Percentiles rank a stretch among this genome's conserved stretches.
Conservation (phyloP, 2,888 invertebrate species). For the Subacronicta megacephala region DNA sequence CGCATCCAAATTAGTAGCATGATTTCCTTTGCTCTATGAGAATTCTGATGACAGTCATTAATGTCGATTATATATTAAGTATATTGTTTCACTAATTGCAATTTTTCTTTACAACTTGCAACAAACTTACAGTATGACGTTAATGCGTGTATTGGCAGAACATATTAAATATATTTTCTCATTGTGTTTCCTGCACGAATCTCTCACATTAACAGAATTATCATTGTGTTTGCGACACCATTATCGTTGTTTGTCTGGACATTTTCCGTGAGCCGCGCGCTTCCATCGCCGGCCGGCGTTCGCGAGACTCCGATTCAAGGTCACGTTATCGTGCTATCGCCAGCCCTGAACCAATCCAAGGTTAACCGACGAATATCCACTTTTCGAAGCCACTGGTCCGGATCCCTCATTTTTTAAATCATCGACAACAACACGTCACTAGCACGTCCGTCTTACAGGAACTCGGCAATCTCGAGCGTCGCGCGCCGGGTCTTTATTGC, state of each 20-base stretch:
- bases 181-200: constrained; percentile 58
- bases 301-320: constrained; percentile 84
- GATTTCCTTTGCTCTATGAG: constrained; percentile 56
- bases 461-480: constrained; percentile 84
- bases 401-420: constrained; percentile 52
- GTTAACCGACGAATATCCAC: constrained; percentile 67
- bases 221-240: constrained; percentile 71
- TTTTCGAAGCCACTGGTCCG: constrained; percentile 53
- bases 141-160: constrained; percentile 54
- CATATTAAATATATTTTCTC: constrained; percentile 68
- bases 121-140: constrained; percentile 35
- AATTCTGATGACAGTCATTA: constrained; percentile 42
- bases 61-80: constrained; percentile 50
- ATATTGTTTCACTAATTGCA: constrained; percentile 36
- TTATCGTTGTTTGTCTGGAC: constrained; percentile 85
- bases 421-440: constrained; percentile 69
- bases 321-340: constrained; percentile 88
- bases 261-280: constrained; percentile 83
- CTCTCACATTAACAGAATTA: constrained; percentile 60
- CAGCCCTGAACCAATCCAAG: constrained; percentile 83
- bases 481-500: constrained; percentile 80
- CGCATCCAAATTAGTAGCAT: constrained; percentile 76
- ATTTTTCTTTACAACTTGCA: constrained; percentile 40
- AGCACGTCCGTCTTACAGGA: constrained; percentile 82
- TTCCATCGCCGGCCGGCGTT: constrained; percentile 84